Evolutionary conservation across 2,888 invertebrate species (phyloP), one percentile per base, ranked within the genome.

Genomic region (Penaeus monodon): DNA sequence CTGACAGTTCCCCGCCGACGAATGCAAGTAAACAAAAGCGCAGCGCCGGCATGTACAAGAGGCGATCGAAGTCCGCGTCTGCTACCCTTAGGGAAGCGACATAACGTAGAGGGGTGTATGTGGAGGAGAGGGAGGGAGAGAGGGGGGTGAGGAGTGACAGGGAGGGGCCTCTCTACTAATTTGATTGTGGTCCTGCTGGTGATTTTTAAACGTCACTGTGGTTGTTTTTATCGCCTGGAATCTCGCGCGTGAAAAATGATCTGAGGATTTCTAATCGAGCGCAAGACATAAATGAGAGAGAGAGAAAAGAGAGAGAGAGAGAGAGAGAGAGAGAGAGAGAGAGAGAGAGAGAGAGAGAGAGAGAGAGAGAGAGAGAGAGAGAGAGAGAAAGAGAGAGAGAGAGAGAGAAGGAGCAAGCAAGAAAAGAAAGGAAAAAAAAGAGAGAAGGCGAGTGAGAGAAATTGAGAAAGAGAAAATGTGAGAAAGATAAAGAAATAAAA

Each of bases 281-380:
- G 68, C 27, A 29, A 68, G 68, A n/a, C n/a, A 10, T 14, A 22
- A 27, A 20, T 7, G 29, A 68, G 17, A 68, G n/a, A 24, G 29
- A 68, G 12, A 3, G 68, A 68, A 17, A 27, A 68, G 3, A 24
- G 38, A 38, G 6, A 70, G 29, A 70, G 33, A 27, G 27, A 33
- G 70, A 70, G 22, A n/a, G 27, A 29, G 70, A 20, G 6, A 70
- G 70, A 27, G 27, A 70, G 27, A 27, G 17, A 27, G 27, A 20
- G 20, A 27, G 27, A n/a, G 17, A 70, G 27, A 70, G 27, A 74
- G 20, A 74, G 24, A 44, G 20, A n/a, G 20, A 24, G 74, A 38
- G 74, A 74, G 74, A 74, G 74, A 17, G 74, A 24, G 79, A 64
- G 79, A 64, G 79, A 79, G 64, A 64, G 33, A 64, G 29, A 8